Conservation (phyloP, 2,797 vertebrate species). For the Oreochromis grahami region DNA sequence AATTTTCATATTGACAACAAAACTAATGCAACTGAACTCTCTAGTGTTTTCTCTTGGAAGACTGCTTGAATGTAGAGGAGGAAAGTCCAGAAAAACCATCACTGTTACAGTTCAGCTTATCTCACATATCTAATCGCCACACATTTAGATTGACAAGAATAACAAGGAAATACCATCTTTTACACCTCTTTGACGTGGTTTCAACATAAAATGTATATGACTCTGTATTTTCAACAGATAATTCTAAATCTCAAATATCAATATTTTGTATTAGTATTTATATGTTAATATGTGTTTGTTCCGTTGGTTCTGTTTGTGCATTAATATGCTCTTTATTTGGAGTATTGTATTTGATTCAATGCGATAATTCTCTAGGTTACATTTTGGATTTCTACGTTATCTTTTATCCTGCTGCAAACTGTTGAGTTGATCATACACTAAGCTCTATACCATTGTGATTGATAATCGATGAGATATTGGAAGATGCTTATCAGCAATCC, state of each 20-base stretch:
- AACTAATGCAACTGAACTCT: slow-evolving; percentile 18
- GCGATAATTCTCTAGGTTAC: not conserved
- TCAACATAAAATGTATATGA: slow-evolving; percentile 50
- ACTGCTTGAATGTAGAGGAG: slow-evolving; percentile 80
- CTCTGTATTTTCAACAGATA: slow-evolving; percentile 65
- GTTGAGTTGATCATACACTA: not conserved
- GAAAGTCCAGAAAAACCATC: slow-evolving; percentile 31
- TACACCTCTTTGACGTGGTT: slow-evolving; percentile 23
- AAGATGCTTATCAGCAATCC: not conserved
- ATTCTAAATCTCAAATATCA: slow-evolving; percentile 54
- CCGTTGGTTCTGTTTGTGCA: slow-evolving; percentile 37
- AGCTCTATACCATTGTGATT: not conserved
- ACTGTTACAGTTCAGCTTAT: slow-evolving; percentile 15
- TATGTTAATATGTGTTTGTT: slow-evolving; percentile 52
- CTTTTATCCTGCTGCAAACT: not conserved
- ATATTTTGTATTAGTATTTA: slow-evolving; percentile 67
- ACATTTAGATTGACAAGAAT: not conserved
- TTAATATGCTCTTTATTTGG: slow-evolving; percentile 23
- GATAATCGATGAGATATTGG: not conserved
- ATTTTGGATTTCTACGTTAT: not conserved
- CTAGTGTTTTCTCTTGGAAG: slow-evolving; percentile 59
- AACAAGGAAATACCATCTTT: not conserved
- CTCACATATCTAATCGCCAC: slow-evolving; percentile 42
- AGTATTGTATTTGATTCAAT: slow-evolving; percentile 17
- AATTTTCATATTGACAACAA: not conserved